These are phyloP conservation scores for Empis stercorea DNA, from an alignment of 2,888 invertebrate genomes.

Conservation along the genomic window DNA sequence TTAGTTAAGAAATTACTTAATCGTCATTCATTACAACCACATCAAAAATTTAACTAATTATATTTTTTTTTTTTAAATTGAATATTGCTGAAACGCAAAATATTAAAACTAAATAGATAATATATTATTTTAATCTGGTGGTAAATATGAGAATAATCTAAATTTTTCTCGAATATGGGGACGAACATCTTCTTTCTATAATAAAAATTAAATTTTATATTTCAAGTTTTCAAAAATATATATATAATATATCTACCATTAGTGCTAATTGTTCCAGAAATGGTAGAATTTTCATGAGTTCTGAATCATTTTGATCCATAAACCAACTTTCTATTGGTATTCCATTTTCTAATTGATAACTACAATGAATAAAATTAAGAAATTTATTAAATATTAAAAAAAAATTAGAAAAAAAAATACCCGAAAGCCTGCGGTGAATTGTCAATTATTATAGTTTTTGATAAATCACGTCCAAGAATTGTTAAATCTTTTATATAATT, in stretches of 20 bases:
- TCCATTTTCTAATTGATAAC: slow-evolving; percentile 76
- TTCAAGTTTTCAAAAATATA: neutral
- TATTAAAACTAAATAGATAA: too few relatives aligned
- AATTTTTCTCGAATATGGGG: slow-evolving; percentile 84
- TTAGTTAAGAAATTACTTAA: too few relatives aligned
- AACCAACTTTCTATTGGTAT: slow-evolving; percentile 98
- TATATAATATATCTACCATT: slow-evolving; percentile 44
- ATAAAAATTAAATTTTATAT: slow-evolving; percentile 7
- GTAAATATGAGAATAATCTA: slow-evolving; percentile 77
- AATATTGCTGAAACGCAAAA: too few relatives aligned
- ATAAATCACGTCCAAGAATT: slow-evolving; percentile 81
- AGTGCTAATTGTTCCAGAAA: slow-evolving; percentile 76
- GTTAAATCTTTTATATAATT: slow-evolving; percentile 94
- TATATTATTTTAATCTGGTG: slow-evolving; percentile 53
- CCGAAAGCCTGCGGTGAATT: slow-evolving; percentile 92
- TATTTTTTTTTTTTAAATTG: too few relatives aligned
- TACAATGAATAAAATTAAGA: slow-evolving; percentile 4
- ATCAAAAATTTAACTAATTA: too few relatives aligned
- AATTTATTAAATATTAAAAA: slow-evolving; percentile 1
- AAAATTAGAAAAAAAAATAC: slow-evolving; percentile 34
- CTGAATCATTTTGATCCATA: slow-evolving; percentile 76
- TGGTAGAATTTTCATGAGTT: slow-evolving; percentile 80
- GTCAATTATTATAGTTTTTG: slow-evolving; percentile 76
- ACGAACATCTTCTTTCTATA: slow-evolving; percentile 78
- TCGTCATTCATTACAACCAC: too few relatives aligned